phyloP scores from a whole-genome alignment of 2,113 vertebrate genomes.

The Passer montanus region DNA sequence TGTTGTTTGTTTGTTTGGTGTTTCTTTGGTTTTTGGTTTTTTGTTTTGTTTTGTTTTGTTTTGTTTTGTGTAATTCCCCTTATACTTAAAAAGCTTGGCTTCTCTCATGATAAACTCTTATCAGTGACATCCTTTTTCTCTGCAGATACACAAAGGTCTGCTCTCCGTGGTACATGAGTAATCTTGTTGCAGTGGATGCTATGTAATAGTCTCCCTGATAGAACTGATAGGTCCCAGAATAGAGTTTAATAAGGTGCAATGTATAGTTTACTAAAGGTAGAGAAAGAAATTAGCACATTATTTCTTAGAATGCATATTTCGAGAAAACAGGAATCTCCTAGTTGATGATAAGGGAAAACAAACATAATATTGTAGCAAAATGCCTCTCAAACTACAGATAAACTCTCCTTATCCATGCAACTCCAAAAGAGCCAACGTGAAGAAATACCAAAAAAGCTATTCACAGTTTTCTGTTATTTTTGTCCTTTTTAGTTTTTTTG shows the following conservation, averaged over 20 bases:
- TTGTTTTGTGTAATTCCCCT: not conserved
- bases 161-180: not conserved
- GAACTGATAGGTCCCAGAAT: not conserved
- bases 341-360: not conserved
- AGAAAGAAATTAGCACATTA: not conserved
- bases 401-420: not conserved
- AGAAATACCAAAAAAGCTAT: not conserved
- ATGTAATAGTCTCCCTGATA: not conserved
- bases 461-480: not conserved
- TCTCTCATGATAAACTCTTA: not conserved
- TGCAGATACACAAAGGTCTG: not conserved
- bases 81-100: not conserved
- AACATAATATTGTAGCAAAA: not conserved
- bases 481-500: not conserved
- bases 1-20: too few relatives aligned
- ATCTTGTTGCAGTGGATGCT: not conserved
- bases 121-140: not conserved
- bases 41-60: not conserved
- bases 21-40: too few relatives aligned
- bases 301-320: not conserved
- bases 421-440: accelerated
- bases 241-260: not conserved
- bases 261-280: not conserved
- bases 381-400: not conserved
- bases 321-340: not conserved